A percentile compares a stretch with the other conserved stretches of the same genome.
These are phyloP conservation scores for Thelaira solivaga DNA, from an alignment of 2,888 invertebrate genomes.

Conservation along the genomic window DNA sequence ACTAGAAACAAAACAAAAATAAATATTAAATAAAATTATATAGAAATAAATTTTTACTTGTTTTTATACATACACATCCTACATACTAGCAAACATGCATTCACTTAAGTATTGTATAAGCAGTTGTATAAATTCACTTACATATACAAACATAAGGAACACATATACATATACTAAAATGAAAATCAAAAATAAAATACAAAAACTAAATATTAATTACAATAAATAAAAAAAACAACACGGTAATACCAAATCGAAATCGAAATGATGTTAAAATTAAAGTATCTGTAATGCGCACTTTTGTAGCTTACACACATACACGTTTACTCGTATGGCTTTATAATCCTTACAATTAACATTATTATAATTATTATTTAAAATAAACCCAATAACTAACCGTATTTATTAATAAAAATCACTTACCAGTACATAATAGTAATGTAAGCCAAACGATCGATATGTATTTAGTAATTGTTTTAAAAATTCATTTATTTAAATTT, in stretches of 20 bases:
- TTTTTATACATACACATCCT: background rate
- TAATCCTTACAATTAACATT: background rate
- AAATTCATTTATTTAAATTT: constrained; percentile 2
- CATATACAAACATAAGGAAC: too few relatives aligned
- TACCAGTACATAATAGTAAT: background rate
- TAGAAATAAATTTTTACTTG: constrained; percentile 19
- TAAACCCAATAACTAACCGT: background rate
- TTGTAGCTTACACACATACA: background rate
- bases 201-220: background rate
- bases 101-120: too few relatives aligned
- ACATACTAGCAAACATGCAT: background rate
- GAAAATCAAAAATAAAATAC: too few relatives aligned
- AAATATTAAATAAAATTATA: background rate
- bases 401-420: background rate
- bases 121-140: too few relatives aligned
- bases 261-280: constrained; percentile 8
- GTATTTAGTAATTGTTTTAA: background rate
- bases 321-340: constrained; percentile 30
- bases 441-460: background rate
- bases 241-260: constrained; percentile 3
- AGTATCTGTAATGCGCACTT: background rate
- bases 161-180: too few relatives aligned
- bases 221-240: background rate
- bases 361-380: constrained; percentile 4
- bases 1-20: background rate